Conservation (phyloP, 2,888 invertebrate genomes). For the Mamestra brassicae region DNA sequence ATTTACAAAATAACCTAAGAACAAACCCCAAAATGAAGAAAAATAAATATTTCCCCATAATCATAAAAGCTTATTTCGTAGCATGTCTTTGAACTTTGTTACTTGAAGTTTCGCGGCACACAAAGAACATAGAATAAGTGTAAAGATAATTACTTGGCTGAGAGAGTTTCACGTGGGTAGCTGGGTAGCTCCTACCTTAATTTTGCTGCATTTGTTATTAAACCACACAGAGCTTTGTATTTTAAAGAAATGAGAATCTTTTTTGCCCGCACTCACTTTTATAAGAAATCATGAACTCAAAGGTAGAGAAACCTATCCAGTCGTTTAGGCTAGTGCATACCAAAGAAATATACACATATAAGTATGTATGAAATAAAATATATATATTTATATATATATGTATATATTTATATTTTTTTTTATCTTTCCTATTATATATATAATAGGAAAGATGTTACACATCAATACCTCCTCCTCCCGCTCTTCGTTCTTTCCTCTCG, state of each 20-base stretch:
- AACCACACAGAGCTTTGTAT: constrained; percentile 9
- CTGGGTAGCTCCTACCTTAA: not conserved
- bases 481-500: no score
- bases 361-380: no score
- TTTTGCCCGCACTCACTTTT: not conserved
- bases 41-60: not conserved
- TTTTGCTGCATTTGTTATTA: constrained; percentile 17
- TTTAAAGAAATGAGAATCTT: not conserved
- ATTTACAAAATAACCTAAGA: not conserved
- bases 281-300: not conserved
- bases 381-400: no score
- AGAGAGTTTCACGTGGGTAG: constrained; percentile 12
- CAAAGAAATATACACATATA: no score
- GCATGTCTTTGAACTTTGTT: constrained; percentile 35
- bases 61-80: constrained; percentile 26
- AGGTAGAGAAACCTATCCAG: no score
- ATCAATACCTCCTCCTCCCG: no score
- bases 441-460: no score
- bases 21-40: not conserved
- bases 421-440: no score
- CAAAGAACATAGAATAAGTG: constrained; percentile 22
- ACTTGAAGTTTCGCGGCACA: constrained; percentile 25
- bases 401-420: no score
- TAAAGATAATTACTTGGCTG: constrained; percentile 33
- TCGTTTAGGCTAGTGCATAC: no score